Conservation (phyloP, 2,888 invertebrate genomes). For the Vanessa cardui region DNA sequence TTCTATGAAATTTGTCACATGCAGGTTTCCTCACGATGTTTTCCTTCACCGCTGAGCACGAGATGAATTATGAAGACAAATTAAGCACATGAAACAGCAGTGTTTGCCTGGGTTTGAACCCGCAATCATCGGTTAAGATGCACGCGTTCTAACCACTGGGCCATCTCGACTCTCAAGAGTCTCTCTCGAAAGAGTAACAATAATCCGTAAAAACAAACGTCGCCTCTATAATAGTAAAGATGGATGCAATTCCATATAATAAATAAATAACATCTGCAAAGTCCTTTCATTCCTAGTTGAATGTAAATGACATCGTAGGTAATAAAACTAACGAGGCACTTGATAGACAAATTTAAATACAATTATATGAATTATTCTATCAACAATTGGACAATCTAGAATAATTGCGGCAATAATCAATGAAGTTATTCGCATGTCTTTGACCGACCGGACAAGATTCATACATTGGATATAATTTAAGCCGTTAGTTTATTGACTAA, state of each 20-base stretch:
- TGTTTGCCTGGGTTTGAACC: too few species aligned
- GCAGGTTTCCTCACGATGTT: too few species aligned
- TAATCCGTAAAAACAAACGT: too few species aligned
- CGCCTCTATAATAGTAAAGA: too few species aligned
- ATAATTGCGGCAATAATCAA: slow-evolving; percentile 51
- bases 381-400: slow-evolving; percentile 48
- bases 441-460: slow-evolving; percentile 43
- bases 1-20: too few species aligned
- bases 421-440: slow-evolving; percentile 64
- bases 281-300: background rate
- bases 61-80: too few species aligned
- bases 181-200: too few species aligned
- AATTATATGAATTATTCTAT: slow-evolving; percentile 45
- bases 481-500: background rate
- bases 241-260: background rate
- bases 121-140: too few species aligned
- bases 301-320: slow-evolving; percentile 7
- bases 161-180: too few species aligned
- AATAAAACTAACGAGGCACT: slow-evolving; percentile 24
- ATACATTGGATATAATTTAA: background rate
- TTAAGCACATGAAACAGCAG: too few species aligned
- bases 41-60: too few species aligned
- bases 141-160: too few species aligned
- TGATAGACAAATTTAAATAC: slow-evolving; percentile 35
- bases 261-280: background rate